Conservation (phyloP, 1,140 invertebrate species). For the Drosophila albomicans region DNA sequence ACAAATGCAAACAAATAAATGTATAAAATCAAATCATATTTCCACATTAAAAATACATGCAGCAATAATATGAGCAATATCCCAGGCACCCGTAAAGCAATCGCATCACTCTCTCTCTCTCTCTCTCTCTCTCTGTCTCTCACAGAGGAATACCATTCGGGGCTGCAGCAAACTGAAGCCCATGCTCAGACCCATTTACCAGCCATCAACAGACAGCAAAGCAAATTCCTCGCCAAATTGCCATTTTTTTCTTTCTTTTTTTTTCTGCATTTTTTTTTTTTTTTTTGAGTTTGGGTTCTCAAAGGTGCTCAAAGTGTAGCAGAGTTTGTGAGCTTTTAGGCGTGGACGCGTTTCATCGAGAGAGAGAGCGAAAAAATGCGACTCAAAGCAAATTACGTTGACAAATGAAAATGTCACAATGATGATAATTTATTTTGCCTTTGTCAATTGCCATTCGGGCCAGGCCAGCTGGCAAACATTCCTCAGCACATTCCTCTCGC, state of each 20-base stretch:
- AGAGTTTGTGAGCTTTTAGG: conserved; percentile 67
- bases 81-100: conserved; percentile 45
- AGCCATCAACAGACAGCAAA: conserved; percentile 51
- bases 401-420: conserved; percentile 82
- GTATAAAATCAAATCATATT: conserved; percentile 80
- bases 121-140: too few relatives aligned
- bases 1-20: conserved; percentile 67
- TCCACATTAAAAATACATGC: conserved; percentile 60
- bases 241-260: conserved; percentile 50
- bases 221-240: conserved; percentile 73
- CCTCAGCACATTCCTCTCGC: conserved; percentile 54
- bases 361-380: conserved; percentile 55
- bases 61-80: conserved; percentile 63
- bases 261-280: conserved; percentile 35
- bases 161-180: neutral
- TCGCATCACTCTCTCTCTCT: conserved; percentile 47
- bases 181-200: conserved; percentile 6
- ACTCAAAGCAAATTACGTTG: conserved; percentile 76
- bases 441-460: conserved; percentile 65
- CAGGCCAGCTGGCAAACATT: conserved; percentile 55
- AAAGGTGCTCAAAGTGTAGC: conserved; percentile 51
- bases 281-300: conserved; percentile 14
- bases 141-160: neutral
- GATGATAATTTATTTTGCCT: conserved; percentile 82
- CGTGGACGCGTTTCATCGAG: conserved; percentile 30